Conservation (phyloP, 2,888 invertebrate species). For the Lamellibrachia satsuma region DNA sequence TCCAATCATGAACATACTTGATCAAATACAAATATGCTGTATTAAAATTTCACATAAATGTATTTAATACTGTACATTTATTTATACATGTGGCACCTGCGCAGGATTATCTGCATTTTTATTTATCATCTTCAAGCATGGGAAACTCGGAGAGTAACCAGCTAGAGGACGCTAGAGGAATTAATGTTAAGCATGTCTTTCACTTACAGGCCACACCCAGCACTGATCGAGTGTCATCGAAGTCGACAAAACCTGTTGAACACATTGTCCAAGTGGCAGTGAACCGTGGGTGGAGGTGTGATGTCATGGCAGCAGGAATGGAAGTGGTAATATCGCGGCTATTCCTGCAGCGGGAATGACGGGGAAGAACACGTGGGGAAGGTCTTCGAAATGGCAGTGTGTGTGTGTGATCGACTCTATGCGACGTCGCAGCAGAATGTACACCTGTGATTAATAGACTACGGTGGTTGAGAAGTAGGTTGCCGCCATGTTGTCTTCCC, state of each 20-base stretch:
- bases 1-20: too few relatives aligned
- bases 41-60: too few relatives aligned
- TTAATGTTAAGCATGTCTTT: slow-evolving; percentile 21
- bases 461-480: neutral
- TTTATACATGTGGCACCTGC: too few relatives aligned
- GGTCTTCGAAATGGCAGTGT: neutral
- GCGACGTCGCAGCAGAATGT: neutral
- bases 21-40: too few relatives aligned
- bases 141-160: too few relatives aligned
- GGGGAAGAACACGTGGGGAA: neutral
- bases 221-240: slow-evolving; percentile 46
- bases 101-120: too few relatives aligned
- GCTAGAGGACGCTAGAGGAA: too few relatives aligned
- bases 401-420: neutral
- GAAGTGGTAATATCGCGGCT: neutral
- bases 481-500: neutral
- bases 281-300: neutral
- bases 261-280: slow-evolving; percentile 48
- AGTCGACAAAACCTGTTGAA: slow-evolving; percentile 52
- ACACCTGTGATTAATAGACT: neutral
- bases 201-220: slow-evolving; percentile 53
- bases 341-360: neutral
- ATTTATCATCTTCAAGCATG: too few relatives aligned
- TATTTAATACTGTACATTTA: too few relatives aligned
- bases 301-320: neutral